A percentile compares a stretch with the other conserved stretches of the same genome.
Conservation (phyloP, 2,797 vertebrate species). For the Acrossocheilus fasciatus region DNA sequence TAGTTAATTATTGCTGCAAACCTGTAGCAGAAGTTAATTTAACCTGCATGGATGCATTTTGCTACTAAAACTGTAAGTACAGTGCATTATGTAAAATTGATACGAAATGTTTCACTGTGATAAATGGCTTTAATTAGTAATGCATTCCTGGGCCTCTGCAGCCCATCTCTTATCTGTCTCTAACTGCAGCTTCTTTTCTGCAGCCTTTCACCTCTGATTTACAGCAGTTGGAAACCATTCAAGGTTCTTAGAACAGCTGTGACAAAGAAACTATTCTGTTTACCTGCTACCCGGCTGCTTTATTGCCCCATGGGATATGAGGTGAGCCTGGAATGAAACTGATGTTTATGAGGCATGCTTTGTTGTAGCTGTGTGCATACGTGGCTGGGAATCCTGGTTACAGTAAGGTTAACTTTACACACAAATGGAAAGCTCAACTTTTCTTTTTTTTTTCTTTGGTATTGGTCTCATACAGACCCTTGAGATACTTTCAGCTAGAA, state of each 20-base stretch:
- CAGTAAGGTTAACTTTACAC: conserved; percentile 15
- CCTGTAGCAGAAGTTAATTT: background rate
- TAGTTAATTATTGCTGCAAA: background rate
- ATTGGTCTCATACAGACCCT: conserved; percentile 10
- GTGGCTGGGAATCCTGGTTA: conserved; percentile 28
- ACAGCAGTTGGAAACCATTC: conserved; percentile 49
- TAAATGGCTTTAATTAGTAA: conserved; percentile 62
- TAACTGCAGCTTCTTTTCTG: conserved; percentile 55
- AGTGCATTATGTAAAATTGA: conserved; percentile 36
- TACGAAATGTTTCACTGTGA: conserved; percentile 47
- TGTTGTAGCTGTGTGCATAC: conserved; percentile 41
- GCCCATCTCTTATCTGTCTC: conserved; percentile 54
- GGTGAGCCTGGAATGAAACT: conserved; percentile 48
- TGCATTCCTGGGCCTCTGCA: conserved; percentile 57
- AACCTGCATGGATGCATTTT: background rate
- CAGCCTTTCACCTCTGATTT: conserved; percentile 57
- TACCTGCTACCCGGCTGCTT: conserved; percentile 50
- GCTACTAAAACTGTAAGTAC: background rate
- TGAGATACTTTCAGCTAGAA: conserved; percentile 24
- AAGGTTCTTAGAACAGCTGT: conserved; percentile 47
- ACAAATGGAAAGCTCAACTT: background rate
- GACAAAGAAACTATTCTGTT: conserved; percentile 63
- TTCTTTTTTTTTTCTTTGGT: too few relatives aligned
- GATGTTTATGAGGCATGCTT: conserved; percentile 51
- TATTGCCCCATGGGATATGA: conserved; percentile 55